phyloP scores from a whole-genome alignment of 2,113 vertebrate genomes.

The Prietella phreatophila region DNA sequence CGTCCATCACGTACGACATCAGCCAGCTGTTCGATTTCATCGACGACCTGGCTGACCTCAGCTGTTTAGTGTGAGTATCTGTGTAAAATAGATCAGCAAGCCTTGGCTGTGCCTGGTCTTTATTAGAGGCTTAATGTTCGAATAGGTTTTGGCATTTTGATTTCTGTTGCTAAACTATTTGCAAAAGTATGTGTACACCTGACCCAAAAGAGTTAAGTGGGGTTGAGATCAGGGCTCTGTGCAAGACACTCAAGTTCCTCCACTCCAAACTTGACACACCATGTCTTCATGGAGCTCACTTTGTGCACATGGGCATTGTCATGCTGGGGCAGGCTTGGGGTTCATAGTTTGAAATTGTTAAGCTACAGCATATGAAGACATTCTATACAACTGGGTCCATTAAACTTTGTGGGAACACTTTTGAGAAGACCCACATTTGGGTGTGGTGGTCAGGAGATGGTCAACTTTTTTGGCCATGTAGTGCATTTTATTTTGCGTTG shows the following conservation, averaged over 20 bases:
- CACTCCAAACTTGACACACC: neutral
- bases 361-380: neutral
- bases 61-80: conserved; percentile 95
- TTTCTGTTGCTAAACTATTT: too few relatives aligned
- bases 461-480: neutral
- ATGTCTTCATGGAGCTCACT: neutral
- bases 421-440: neutral
- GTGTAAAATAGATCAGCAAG: neutral
- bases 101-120: too few relatives aligned
- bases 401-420: neutral
- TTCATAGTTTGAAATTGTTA: neutral
- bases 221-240: neutral
- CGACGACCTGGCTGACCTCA: conserved; percentile 96
- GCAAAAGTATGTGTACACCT: too few relatives aligned
- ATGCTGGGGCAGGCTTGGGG: neutral
- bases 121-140: too few relatives aligned
- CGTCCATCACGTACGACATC: conserved; percentile 97
- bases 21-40: conserved; percentile 98
- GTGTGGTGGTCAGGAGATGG: neutral
- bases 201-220: neutral
- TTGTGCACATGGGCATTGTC: neutral
- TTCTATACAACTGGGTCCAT: neutral
- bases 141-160: too few relatives aligned
- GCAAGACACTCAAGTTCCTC: neutral
- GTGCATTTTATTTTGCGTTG: neutral